Evolutionary conservation across 1,140 invertebrate species (phyloP).

Genomic region (Drosophila truncata): DNA sequence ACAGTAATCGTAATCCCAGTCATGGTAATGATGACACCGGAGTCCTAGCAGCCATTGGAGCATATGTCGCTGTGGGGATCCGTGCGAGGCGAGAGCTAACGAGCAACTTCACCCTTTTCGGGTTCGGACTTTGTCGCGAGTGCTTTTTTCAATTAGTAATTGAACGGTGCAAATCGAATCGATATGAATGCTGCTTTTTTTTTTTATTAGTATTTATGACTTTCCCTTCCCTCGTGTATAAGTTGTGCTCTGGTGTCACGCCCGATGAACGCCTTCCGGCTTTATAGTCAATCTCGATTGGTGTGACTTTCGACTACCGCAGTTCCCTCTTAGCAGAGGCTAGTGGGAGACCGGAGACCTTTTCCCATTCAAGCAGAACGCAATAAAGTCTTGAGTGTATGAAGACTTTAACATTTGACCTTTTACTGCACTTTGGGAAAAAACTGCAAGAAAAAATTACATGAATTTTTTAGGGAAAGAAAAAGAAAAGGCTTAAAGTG

Average conservation of each 20-base stretch:
- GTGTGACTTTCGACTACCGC: slow-evolving; percentile 19
- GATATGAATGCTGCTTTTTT: slow-evolving; percentile 11
- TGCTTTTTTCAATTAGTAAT: slow-evolving; percentile 38
- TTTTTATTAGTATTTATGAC: slow-evolving; percentile 26
- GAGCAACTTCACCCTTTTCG: slow-evolving; percentile 24
- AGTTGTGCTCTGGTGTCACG: slow-evolving; percentile 8
- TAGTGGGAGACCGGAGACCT: background rate
- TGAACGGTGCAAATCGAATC: slow-evolving; percentile 17
- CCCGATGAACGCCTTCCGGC: slow-evolving; percentile 20
- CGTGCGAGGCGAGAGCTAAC: slow-evolving; percentile 10
- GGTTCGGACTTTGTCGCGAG: background rate
- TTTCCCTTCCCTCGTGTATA: background rate
- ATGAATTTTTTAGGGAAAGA: too few species aligned
- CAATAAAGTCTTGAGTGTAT: slow-evolving; percentile 21
- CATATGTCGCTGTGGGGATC: slow-evolving; percentile 55
- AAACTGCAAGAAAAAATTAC: background rate
- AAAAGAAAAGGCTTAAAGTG: too few species aligned
- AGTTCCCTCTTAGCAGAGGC: background rate
- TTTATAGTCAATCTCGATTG: slow-evolving; percentile 5
- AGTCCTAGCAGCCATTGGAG: slow-evolving; percentile 23
- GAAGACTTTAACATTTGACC: slow-evolving; percentile 24
- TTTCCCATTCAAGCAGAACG: slow-evolving; percentile 35
- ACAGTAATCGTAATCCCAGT: slow-evolving; percentile 67
- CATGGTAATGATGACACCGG: slow-evolving; percentile 77
- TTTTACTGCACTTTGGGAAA: background rate